Conservation (phyloP, 2,888 invertebrate species). For the Drosophila robusta region DNA sequence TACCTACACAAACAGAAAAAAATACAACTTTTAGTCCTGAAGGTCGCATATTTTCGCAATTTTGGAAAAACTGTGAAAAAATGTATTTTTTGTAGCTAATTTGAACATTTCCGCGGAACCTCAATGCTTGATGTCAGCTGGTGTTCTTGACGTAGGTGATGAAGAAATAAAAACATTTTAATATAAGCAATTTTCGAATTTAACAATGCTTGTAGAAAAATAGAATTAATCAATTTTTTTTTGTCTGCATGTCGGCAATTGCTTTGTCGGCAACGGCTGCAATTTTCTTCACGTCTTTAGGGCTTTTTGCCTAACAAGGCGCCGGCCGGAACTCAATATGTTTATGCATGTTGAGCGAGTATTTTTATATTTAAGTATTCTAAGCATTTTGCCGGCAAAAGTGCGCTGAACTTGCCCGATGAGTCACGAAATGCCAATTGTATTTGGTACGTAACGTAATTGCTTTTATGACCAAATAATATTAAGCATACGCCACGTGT, state of each 20-base stretch:
- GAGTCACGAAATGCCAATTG: constrained; percentile 36
- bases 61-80: constrained; percentile 3
- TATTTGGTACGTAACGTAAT: constrained; percentile 25
- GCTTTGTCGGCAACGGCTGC: constrained; percentile 43
- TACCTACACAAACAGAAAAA: constrained; percentile 37
- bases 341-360: constrained; percentile 9
- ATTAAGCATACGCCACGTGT: constrained; percentile 58
- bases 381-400: constrained; percentile 12
- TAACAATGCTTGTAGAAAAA: constrained; percentile 8
- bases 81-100: constrained; percentile 4
- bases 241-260: constrained; percentile 4
- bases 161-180: constrained; percentile 26
- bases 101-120: constrained; percentile 19
- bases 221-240: not conserved
- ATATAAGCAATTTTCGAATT: constrained; percentile 27
- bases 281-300: constrained; percentile 44
- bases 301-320: constrained; percentile 15
- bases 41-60: constrained; percentile 19
- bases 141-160: constrained; percentile 24
- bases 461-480: constrained; percentile 41
- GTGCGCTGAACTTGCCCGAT: constrained; percentile 57
- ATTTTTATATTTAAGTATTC: constrained; percentile 1
- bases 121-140: constrained; percentile 32
- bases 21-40: constrained; percentile 13
- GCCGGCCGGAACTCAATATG: constrained; percentile 26